These are phyloP conservation scores for Thereva nobilitata DNA, from an alignment of 2,888 invertebrate genomes.

Conservation along the genomic window DNA sequence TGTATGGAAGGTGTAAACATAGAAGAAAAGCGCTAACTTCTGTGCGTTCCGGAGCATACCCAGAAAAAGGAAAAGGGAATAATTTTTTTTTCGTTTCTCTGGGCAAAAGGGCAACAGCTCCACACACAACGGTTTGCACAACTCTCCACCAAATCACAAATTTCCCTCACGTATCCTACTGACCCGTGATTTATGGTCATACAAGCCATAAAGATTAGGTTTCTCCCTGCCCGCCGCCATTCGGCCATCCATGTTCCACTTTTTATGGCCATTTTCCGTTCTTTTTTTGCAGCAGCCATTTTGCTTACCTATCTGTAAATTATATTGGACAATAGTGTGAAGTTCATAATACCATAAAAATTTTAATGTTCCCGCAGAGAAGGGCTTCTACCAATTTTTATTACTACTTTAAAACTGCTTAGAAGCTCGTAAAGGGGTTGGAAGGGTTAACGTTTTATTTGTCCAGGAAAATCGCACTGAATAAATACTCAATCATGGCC, in stretches of 20 bases:
- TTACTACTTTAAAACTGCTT: too few relatives aligned
- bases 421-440: too few relatives aligned
- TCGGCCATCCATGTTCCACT: conserved; percentile 24
- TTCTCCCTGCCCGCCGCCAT: conserved; percentile 30
- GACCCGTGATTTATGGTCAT: conserved; percentile 41
- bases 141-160: conserved; percentile 39
- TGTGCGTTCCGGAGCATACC: background rate
- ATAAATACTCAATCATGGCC: too few relatives aligned
- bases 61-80: conserved; percentile 6
- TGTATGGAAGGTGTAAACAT: too few relatives aligned
- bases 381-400: too few relatives aligned
- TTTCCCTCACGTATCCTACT: conserved; percentile 40
- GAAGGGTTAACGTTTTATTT: too few relatives aligned
- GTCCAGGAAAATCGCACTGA: too few relatives aligned
- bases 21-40: too few relatives aligned
- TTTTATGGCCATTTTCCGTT: conserved; percentile 26
- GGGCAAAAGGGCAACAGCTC: background rate
- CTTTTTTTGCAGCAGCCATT: conserved; percentile 18
- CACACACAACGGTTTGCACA: conserved; percentile 19
- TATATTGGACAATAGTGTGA: conserved; percentile 36
- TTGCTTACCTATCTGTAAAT: conserved; percentile 37
- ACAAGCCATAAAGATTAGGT: conserved; percentile 40
- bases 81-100: conserved; percentile 11
- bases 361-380: too few relatives aligned
- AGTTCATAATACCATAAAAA: background rate